phyloP scores from a whole-genome alignment of 2,797 vertebrate genomes.

The Gymnoscopelus microlampas region DNA sequence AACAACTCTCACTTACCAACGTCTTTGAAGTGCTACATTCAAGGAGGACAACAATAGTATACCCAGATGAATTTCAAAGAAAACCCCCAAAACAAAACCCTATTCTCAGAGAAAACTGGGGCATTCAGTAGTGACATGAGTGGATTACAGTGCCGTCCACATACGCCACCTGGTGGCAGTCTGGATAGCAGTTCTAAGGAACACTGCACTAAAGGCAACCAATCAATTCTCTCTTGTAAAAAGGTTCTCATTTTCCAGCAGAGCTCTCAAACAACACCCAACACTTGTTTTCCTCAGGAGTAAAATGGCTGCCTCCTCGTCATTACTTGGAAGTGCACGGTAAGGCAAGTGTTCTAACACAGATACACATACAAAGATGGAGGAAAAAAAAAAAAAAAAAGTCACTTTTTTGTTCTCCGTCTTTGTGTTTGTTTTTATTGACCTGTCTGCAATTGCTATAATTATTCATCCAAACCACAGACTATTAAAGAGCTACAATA shows the following conservation, averaged over 20 bases:
- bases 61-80: constrained; percentile 25
- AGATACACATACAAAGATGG: background rate
- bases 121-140: constrained; percentile 21
- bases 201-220: background rate
- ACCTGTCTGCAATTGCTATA: too few relatives aligned
- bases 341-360: too few relatives aligned
- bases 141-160: constrained; percentile 25
- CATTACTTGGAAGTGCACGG: background rate
- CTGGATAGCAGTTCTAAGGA: constrained; percentile 31
- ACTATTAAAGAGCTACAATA: too few relatives aligned
- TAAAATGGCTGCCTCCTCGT: constrained; percentile 17
- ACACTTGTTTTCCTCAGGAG: background rate
- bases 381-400: too few relatives aligned
- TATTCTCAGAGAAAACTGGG: constrained; percentile 36
- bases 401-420: too few relatives aligned
- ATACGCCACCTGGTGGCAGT: constrained; percentile 66
- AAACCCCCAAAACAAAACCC: too few relatives aligned
- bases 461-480: too few relatives aligned
- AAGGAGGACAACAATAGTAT: constrained; percentile 12
- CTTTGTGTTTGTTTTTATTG: too few relatives aligned
- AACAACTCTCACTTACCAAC: too few relatives aligned
- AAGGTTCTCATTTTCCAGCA: constrained; percentile 30
- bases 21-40: background rate
- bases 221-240: background rate
- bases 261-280: constrained; percentile 29